Conservation (phyloP, 2,113 vertebrate species). For the Mobula hypostoma region DNA sequence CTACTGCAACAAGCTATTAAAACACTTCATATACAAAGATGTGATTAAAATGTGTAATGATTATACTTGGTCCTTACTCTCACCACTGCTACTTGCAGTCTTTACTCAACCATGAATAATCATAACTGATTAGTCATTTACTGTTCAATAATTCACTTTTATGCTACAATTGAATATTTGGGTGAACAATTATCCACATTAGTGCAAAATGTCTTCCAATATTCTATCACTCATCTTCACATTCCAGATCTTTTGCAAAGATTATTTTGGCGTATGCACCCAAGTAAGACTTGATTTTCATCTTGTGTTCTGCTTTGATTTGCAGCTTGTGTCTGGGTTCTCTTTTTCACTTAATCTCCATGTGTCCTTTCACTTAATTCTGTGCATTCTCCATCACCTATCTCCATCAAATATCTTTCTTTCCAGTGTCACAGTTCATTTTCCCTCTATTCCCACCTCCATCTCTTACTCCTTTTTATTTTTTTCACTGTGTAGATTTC, state of each 20-base stretch:
- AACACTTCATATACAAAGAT: slow-evolving; percentile 20
- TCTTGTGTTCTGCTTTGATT: not conserved
- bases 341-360: not conserved
- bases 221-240: not conserved
- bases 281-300: not conserved
- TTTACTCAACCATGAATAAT: not conserved
- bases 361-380: not conserved
- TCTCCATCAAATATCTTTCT: not conserved
- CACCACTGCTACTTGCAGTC: not conserved
- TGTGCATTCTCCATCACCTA: not conserved
- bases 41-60: not conserved
- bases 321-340: not conserved
- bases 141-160: not conserved
- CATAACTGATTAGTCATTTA: not conserved
- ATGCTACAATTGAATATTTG: not conserved
- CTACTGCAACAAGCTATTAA: slow-evolving; percentile 1
- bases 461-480: not conserved
- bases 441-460: not conserved
- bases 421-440: not conserved
- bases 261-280: not conserved
- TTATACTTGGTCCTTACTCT: not conserved
- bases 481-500: not conserved
- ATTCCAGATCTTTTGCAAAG: not conserved
- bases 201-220: not conserved
- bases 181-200: not conserved